A percentile compares a stretch with the other conserved stretches of the same genome.
Evolutionary conservation across 2,888 invertebrate species (phyloP).

Genomic region (Epiblema foenella): DNA sequence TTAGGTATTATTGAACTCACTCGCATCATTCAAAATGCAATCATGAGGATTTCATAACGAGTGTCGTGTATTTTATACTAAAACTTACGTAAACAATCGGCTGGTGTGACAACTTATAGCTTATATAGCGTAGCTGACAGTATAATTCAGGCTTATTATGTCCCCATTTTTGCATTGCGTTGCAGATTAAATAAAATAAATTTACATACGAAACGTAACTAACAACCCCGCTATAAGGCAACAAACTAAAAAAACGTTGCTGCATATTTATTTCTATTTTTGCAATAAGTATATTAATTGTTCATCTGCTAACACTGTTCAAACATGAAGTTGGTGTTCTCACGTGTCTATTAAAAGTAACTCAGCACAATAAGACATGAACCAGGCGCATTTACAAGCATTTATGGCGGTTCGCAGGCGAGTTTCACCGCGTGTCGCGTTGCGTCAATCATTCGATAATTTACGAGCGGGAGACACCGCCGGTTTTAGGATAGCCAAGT

Average conservation of each 20-base stretch:
- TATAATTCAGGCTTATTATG: background rate
- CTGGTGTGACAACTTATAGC: too few relatives aligned
- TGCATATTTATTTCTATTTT: slow-evolving; percentile 1
- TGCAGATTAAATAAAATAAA: background rate
- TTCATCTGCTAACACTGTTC: slow-evolving; percentile 1
- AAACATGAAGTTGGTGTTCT: slow-evolving; percentile 7
- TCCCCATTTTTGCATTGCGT: background rate
- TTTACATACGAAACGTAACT: background rate
- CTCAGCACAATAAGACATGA: slow-evolving; percentile 33
- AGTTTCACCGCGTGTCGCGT: slow-evolving; percentile 33
- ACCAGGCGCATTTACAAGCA: slow-evolving; percentile 37
- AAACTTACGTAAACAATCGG: too few relatives aligned
- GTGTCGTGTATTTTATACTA: too few relatives aligned
- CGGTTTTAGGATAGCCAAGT: slow-evolving; percentile 29
- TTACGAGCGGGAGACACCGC: slow-evolving; percentile 38
- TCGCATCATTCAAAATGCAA: too few relatives aligned
- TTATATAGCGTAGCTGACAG: background rate
- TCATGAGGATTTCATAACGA: too few relatives aligned
- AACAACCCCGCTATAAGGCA: background rate
- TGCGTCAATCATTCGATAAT: slow-evolving; percentile 42
- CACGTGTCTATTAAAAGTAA: slow-evolving; percentile 29
- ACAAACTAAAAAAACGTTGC: background rate
- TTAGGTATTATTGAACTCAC: too few relatives aligned
- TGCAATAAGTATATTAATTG: background rate
- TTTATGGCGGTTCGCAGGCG: slow-evolving; percentile 33